A percentile compares a stretch with the other conserved stretches of the same genome.
Conservation (phyloP, 2,113 vertebrate species). For the Lasiurus borealis region DNA sequence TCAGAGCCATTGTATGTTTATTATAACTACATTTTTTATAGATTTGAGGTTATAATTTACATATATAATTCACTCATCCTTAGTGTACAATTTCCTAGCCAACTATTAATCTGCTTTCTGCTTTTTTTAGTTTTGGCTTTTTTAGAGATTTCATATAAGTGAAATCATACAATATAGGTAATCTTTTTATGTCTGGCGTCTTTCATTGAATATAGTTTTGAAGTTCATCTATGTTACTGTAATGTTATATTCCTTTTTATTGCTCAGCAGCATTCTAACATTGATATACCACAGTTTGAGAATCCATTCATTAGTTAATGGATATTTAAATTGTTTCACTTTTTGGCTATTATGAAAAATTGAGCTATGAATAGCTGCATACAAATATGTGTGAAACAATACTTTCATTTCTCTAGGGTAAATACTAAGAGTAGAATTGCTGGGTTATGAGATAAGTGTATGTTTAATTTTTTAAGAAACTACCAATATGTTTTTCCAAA, state of each 20-base stretch:
- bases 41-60: constrained; percentile 15
- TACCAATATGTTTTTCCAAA: constrained; percentile 15
- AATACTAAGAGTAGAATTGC: not conserved
- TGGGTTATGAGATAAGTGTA: not conserved
- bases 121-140: constrained; percentile 35
- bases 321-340: not conserved
- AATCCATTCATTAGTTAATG: constrained; percentile 2
- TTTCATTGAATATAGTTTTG: constrained; percentile 21
- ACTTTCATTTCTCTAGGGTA: constrained; percentile 50
- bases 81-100: not conserved
- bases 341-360: constrained; percentile 7
- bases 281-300: not conserved
- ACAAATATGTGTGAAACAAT: not conserved
- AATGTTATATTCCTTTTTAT: not conserved
- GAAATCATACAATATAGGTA: not conserved
- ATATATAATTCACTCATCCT: not conserved
- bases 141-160: constrained; percentile 54
- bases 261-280: constrained; percentile 29
- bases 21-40: constrained; percentile 31
- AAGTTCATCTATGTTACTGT: constrained; percentile 26
- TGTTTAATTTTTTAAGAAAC: constrained; percentile 42
- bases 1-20: not conserved
- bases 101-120: not conserved
- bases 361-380: not conserved
- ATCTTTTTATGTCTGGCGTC: constrained; percentile 11